Percentiles rank a stretch among this genome's conserved stretches.
phyloP scores from a whole-genome alignment of 2,797 vertebrate genomes.

The Sebastes taczanowskii region DNA sequence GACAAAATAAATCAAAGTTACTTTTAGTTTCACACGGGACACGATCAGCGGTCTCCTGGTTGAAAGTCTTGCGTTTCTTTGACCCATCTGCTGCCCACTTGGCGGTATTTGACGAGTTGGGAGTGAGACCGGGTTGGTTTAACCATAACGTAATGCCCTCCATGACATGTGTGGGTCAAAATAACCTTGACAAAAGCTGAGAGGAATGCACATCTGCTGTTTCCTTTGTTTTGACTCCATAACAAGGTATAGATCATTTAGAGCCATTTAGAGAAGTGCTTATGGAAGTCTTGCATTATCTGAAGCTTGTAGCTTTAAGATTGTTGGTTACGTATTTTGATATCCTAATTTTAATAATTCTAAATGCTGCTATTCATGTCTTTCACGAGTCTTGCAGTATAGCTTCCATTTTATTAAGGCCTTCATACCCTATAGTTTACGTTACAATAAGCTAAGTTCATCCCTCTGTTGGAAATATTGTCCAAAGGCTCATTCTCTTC shows the following conservation, averaged over 20 bases:
- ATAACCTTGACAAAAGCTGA: neutral
- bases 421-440: neutral
- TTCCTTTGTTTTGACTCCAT: conserved; percentile 14
- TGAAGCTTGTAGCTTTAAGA: neutral
- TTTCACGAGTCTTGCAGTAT: neutral
- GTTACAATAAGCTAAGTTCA: neutral
- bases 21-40: too few relatives aligned
- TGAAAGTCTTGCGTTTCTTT: too few relatives aligned
- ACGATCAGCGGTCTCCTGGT: too few relatives aligned
- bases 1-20: too few relatives aligned
- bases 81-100: too few relatives aligned
- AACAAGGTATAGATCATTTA: neutral
- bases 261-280: neutral
- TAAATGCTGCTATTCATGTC: neutral
- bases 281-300: neutral
- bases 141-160: neutral
- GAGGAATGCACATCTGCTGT: neutral
- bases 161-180: too few relatives aligned
- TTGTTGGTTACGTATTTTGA: neutral
- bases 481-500: conserved; percentile 6
- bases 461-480: too few relatives aligned
- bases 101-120: too few relatives aligned
- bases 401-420: conserved; percentile 23
- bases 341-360: neutral
- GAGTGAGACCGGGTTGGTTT: too few relatives aligned